phyloP scores from a whole-genome alignment of 1,140 invertebrate genomes.

The Ostrea edulis region DNA sequence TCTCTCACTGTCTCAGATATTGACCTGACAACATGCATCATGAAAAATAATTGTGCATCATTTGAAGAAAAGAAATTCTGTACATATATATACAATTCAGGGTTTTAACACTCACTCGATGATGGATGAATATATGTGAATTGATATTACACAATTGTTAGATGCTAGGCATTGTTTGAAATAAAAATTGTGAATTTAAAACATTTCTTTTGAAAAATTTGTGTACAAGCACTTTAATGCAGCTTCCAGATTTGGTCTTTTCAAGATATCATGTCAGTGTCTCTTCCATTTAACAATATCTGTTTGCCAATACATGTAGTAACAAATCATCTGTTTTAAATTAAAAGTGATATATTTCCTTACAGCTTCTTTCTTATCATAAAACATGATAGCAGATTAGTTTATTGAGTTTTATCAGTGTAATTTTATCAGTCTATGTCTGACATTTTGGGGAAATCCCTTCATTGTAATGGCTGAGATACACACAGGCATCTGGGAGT shows the following conservation, averaged over 20 bases:
- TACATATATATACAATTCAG: too few relatives aligned
- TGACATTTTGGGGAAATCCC: not conserved
- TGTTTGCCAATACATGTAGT: not conserved
- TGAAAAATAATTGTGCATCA: too few relatives aligned
- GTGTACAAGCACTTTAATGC: too few relatives aligned
- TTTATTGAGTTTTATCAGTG: conserved; percentile 27
- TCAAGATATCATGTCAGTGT: not conserved
- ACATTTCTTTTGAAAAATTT: too few relatives aligned
- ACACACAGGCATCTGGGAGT: not conserved
- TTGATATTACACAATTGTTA: too few relatives aligned
- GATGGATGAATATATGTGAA: too few relatives aligned
- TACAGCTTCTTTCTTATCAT: not conserved
- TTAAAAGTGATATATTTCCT: not conserved
- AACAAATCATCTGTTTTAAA: conserved; percentile 15
- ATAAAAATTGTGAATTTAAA: too few relatives aligned
- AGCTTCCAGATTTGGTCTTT: not conserved
- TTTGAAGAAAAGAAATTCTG: too few relatives aligned
- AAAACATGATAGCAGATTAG: conserved; percentile 23
- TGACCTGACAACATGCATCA: too few relatives aligned
- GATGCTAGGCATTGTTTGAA: too few relatives aligned
- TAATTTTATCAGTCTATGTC: not conserved
- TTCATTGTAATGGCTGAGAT: conserved; percentile 11
- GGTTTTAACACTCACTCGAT: too few relatives aligned
- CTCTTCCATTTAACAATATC: not conserved
- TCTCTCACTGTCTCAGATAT: too few relatives aligned